Evolutionary conservation across 1,140 invertebrate genomes (phyloP), one percentile per base, ranked within the genome.

Genomic region (Drosophila ohnishii): DNA sequence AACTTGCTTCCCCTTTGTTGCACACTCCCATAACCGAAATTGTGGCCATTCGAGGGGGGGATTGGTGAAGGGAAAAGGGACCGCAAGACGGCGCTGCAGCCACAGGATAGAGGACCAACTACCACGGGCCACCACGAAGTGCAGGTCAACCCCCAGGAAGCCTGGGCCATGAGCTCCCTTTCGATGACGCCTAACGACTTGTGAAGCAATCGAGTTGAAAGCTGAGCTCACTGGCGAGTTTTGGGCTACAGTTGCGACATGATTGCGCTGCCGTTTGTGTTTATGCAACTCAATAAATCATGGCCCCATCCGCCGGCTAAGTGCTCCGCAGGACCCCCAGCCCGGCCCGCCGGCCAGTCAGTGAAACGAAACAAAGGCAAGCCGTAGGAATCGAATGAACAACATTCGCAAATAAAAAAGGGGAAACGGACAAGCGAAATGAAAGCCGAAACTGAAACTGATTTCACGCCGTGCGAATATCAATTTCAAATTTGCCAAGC

Each of bases 251-350:
- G 72, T 78, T 83, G 86, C 81, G 78, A 85, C 81, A 83, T 90
- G 88, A 90, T 90, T 90, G 81, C 88, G 78, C 76, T 88, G 88
- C 88, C 88, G 79, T 90, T 90, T 89, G 79, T 90, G 84, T 90
- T 90, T 90, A 90, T 90, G 88, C 88, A 90, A 90, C 82, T 90
- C 88, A 89, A 90, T 90, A 90, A 90, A 90, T 90, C 88, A 90
- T 79, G 78, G 53, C 59, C 87, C 73, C 63, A 56, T 48, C 53
- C 50, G 53, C 32, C 39, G 63, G 42, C 53, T 71, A 71, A 71
- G 53, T 72, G 69, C 65, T 72, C 19, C 45, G 37, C 53, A 45
- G 42, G 35, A 69, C 65, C 65, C 61, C 35, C 30, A 32, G 35
- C 63, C 69, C 34, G 16, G 16, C 4, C 32, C 50, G 7, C 10